phyloP scores from a whole-genome alignment of 2,888 invertebrate genomes.

The Seira musarum region DNA sequence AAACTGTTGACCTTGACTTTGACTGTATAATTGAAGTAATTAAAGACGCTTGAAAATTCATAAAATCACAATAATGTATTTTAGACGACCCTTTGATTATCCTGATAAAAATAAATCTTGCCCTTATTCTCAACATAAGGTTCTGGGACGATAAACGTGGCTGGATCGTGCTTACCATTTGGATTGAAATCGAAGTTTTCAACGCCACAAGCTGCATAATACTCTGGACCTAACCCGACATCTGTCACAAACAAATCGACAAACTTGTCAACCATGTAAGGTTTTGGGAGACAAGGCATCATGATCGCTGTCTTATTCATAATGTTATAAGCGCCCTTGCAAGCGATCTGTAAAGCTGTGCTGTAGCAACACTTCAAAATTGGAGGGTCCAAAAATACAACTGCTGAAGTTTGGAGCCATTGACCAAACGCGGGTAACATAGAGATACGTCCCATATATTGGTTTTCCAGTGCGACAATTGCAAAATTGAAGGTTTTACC shows the following conservation, averaged over 20 bases:
- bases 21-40: too few species aligned
- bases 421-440: constrained; percentile 16
- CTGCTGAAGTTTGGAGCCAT: constrained; percentile 5
- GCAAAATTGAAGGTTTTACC: constrained; percentile 33
- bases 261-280: constrained; percentile 31
- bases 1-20: too few species aligned
- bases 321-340: constrained; percentile 22
- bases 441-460: neutral
- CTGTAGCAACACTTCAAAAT: constrained; percentile 34
- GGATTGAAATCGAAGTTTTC: neutral
- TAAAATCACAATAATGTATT: too few species aligned
- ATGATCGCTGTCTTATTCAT: constrained; percentile 25
- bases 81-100: constrained; percentile 12
- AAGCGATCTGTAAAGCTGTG: constrained; percentile 29
- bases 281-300: constrained; percentile 24
- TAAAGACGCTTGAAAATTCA: too few species aligned
- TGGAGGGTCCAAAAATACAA: constrained; percentile 43
- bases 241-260: constrained; percentile 35
- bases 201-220: neutral
- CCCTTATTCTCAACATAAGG: constrained; percentile 17
- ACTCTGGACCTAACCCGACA: neutral
- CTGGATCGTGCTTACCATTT: neutral
- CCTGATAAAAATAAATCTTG: constrained; percentile 33
- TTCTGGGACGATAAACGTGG: constrained; percentile 7
- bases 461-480: constrained; percentile 29